Conservation (phyloP, 2,113 vertebrate species). For the Nesogale talazaci region DNA sequence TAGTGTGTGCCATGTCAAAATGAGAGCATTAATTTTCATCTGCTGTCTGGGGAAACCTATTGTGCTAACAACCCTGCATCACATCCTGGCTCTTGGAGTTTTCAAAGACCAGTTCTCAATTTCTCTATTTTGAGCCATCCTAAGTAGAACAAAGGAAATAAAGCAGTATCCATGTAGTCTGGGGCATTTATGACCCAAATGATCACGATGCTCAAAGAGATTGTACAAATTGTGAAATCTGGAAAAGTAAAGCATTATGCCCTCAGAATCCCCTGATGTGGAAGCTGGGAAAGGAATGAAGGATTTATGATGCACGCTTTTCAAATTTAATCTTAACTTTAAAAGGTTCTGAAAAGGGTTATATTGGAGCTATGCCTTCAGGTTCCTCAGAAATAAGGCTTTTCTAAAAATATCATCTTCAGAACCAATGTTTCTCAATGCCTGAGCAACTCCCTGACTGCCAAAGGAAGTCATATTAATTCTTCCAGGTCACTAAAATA, state of each 20-base stretch:
- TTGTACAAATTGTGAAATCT: slow-evolving; percentile 17
- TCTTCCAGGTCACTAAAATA: neutral
- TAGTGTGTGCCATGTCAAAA: slow-evolving; percentile 72
- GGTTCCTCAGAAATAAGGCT: slow-evolving; percentile 23
- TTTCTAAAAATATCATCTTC: slow-evolving; percentile 39
- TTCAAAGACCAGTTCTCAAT: neutral
- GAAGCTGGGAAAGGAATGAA: slow-evolving; percentile 2
- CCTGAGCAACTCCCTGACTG: neutral
- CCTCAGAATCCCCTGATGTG: neutral
- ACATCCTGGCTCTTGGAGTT: neutral
- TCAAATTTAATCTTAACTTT: slow-evolving; percentile 25
- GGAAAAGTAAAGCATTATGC: neutral
- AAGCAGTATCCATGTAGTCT: neutral
- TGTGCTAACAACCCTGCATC: neutral
- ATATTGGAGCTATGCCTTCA: neutral
- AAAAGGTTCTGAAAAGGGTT: neutral
- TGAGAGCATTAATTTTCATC: slow-evolving; percentile 72
- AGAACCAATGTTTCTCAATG: neutral
- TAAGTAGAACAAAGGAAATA: neutral
- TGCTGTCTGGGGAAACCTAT: neutral
- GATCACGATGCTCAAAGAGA: neutral
- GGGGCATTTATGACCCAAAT: neutral
- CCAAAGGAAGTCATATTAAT: neutral
- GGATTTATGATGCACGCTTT: neutral
- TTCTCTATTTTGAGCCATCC: neutral